phyloP scores from a whole-genome alignment of 2,888 invertebrate genomes.

The Drosophila mettleri region DNA sequence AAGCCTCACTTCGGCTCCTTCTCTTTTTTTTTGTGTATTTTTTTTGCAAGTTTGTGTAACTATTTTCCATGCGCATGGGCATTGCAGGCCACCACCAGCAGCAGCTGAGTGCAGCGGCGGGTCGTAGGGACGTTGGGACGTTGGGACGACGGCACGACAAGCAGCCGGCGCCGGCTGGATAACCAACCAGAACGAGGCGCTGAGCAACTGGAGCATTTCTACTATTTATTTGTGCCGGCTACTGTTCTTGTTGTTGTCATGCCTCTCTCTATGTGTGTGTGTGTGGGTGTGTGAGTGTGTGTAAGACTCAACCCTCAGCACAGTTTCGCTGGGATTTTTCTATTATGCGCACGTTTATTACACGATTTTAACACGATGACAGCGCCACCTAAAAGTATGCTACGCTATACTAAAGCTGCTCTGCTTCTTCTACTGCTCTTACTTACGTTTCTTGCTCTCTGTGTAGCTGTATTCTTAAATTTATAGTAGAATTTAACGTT shows the following conservation, averaged over 20 bases:
- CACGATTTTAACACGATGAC: slow-evolving; percentile 64
- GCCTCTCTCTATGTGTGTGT: slow-evolving; percentile 16
- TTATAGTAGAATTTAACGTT: neutral
- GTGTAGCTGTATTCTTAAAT: neutral
- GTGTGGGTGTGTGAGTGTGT: slow-evolving; percentile 30
- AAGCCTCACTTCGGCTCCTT: slow-evolving; percentile 34
- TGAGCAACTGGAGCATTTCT: slow-evolving; percentile 75
- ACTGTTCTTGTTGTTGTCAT: slow-evolving; percentile 21
- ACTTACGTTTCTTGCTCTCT: slow-evolving; percentile 13
- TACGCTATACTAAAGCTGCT: slow-evolving; percentile 40
- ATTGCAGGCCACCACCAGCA: slow-evolving; percentile 70
- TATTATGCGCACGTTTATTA: slow-evolving; percentile 80
- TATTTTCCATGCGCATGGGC: slow-evolving; percentile 81
- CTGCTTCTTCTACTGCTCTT: slow-evolving; percentile 9
- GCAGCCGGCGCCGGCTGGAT: slow-evolving; percentile 59
- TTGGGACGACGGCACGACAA: slow-evolving; percentile 18
- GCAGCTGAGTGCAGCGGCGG: slow-evolving; percentile 20
- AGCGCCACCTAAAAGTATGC: slow-evolving; percentile 61
- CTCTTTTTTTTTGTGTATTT: slow-evolving; percentile 23
- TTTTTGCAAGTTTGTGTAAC: slow-evolving; percentile 72
- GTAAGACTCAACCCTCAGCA: slow-evolving; percentile 27
- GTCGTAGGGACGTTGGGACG: neutral
- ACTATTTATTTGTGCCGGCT: slow-evolving; percentile 72
- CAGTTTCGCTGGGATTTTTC: slow-evolving; percentile 59
- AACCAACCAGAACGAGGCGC: slow-evolving; percentile 74